Evolutionary conservation across 2,888 invertebrate genomes (phyloP).

Genomic region (Laothoe populi): DNA sequence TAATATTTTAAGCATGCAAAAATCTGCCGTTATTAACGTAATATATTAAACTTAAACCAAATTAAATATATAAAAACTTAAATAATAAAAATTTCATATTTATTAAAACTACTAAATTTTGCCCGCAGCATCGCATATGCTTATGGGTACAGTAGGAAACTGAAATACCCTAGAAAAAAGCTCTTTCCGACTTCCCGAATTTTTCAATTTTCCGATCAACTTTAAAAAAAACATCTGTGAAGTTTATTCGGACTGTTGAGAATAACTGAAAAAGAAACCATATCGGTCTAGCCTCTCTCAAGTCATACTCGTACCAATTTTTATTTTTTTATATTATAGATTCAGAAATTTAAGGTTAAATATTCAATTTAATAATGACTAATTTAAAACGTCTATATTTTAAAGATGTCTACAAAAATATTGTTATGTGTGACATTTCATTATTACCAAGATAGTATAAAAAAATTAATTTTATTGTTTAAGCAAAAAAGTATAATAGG

Average conservation of each 20-base stretch:
- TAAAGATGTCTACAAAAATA: conserved; percentile 5
- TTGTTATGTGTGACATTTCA: background rate
- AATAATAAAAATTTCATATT: conserved; percentile 6
- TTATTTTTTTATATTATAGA: no score
- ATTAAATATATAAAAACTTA: conserved; percentile 20
- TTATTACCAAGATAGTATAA: background rate
- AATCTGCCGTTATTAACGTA: background rate
- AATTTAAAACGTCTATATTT: no score
- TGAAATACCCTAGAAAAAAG: no score
- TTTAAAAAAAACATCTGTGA: no score
- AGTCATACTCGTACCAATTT: no score
- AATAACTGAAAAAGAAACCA: no score
- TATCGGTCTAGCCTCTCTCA: no score
- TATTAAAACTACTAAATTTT: background rate
- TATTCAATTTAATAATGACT: background rate
- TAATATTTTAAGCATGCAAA: background rate
- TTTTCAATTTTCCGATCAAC: no score
- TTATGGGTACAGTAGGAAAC: no score
- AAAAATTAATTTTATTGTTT: background rate
- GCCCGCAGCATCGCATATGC: no score
- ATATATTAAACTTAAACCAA: conserved; percentile 22
- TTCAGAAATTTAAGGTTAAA: background rate
- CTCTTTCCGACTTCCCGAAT: no score
- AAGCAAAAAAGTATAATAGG: background rate
- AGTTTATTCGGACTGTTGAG: no score